phyloP scores from a whole-genome alignment of 1,140 invertebrate species.

The Drosophila aff. region DNA sequence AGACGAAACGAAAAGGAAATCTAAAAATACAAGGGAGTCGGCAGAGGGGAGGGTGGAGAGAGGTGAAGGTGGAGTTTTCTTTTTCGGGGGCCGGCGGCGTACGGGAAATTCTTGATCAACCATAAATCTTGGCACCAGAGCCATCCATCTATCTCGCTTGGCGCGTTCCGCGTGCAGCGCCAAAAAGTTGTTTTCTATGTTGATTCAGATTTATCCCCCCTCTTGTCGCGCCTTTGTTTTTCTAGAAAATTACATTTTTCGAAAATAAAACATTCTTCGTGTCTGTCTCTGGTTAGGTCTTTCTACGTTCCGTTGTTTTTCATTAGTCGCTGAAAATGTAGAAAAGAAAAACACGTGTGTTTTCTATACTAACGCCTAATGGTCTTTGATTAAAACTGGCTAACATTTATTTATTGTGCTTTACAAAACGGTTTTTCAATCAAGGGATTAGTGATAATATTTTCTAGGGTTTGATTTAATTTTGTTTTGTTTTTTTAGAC shows the following conservation, averaged over 20 bases:
- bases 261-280: slow-evolving; percentile 73
- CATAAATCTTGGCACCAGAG: slow-evolving; percentile 84
- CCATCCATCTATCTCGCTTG: slow-evolving; percentile 83
- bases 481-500: background rate
- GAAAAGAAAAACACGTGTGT: slow-evolving; percentile 60
- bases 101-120: slow-evolving; percentile 84
- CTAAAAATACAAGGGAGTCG: slow-evolving; percentile 53
- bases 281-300: slow-evolving; percentile 18
- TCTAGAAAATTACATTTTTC: slow-evolving; percentile 70
- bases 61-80: slow-evolving; percentile 10
- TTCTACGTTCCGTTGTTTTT: slow-evolving; percentile 29
- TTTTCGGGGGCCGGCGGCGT: slow-evolving; percentile 46
- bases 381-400: slow-evolving; percentile 38
- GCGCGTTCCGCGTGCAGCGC: slow-evolving; percentile 73
- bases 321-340: slow-evolving; percentile 25
- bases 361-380: slow-evolving; percentile 9
- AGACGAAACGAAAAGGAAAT: slow-evolving; percentile 58
- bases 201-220: slow-evolving; percentile 3
- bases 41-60: too few species aligned
- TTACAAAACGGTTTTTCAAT: background rate
- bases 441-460: background rate
- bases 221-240: slow-evolving; percentile 52
- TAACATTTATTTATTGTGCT: background rate
- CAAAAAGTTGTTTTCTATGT: slow-evolving; percentile 77
- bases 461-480: background rate